Percentiles rank a stretch among this genome's conserved stretches.
Evolutionary conservation across 2,888 invertebrate genomes (phyloP).

Genomic region (Pemphredon lugubris): DNA sequence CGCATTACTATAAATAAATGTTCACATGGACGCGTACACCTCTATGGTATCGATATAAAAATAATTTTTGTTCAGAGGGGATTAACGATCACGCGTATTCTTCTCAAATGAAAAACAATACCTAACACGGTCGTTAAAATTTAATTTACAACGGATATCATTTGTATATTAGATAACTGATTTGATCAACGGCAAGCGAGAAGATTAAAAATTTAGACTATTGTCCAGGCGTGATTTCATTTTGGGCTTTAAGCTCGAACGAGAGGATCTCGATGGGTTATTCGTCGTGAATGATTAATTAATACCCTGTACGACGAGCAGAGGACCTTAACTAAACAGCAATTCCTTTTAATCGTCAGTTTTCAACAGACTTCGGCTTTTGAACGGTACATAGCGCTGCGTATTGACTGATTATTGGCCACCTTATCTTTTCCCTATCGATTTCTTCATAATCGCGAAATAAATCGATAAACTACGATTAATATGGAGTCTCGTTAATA

Average conservation of each 20-base stretch:
- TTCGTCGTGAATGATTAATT: slow-evolving; percentile 35
- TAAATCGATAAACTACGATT: not conserved
- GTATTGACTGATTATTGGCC: not conserved
- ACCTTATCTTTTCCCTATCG: not conserved
- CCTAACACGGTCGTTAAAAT: not conserved
- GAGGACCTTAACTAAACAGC: slow-evolving; percentile 20
- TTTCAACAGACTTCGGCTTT: slow-evolving; percentile 1
- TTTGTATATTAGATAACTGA: not conserved
- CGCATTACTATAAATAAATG: too few relatives aligned
- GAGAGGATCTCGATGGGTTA: slow-evolving; percentile 12
- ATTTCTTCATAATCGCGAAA: not conserved
- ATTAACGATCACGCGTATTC: not conserved
- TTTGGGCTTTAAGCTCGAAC: slow-evolving; percentile 25
- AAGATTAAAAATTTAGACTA: slow-evolving; percentile 8
- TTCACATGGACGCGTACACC: too few relatives aligned
- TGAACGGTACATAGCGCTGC: not conserved
- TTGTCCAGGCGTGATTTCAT: slow-evolving; percentile 19
- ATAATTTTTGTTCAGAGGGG: too few relatives aligned
- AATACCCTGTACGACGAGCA: slow-evolving; percentile 46
- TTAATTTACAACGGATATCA: not conserved
- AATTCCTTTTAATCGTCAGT: slow-evolving; percentile 33
- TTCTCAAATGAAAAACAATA: not conserved
- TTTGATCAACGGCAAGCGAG: slow-evolving; percentile 4
- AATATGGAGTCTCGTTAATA: too few relatives aligned
- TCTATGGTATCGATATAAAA: too few relatives aligned